Base-by-base conservation (phyloP, 2,113 vertebrate genomes). In the Mola mola region DNA sequence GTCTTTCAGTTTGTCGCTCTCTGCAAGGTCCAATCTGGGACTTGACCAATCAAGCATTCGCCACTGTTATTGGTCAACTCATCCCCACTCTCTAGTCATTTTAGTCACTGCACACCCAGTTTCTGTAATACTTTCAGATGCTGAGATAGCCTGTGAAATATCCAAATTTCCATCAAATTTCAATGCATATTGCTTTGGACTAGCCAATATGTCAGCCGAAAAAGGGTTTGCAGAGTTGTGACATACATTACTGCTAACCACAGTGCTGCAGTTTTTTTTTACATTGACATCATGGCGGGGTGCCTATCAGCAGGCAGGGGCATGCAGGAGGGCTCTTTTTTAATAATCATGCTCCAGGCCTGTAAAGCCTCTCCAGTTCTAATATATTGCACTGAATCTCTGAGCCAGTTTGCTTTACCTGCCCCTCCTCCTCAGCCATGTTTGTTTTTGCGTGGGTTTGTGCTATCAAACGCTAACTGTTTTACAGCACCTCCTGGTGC, bases 401-500 rank as follows among this genome's bases (percentile, higher is more conserved):
- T 31, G 59, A 76, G 78, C 51, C 60, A 68, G 66, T 72, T 49
- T 76, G 66, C 24, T 34, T 72, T 81, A 34, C 65, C 61, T 66
- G 56, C 77, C 79, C 64, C 68, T 17, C 60, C 65, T 74, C 71
- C 83, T 81, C 87, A 85, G 84, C 84, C 90, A 86, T 86, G 83
- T 91, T 92, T 90, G 87, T 88, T 91, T 91, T 90, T 66, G 63
- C 73, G 70, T 53, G 68, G 62, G 72, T 81, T n/a, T 86, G 79
- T 58, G 75, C 82, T 89, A 87, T 88, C 81, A 86, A 87, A 90
- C 77, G 81, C 84, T 80, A 89, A 83, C 84, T 88, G 87, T 71
- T 85, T 87, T 82, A 89, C 87, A 91, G 84, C 87, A 84, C 90
- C 88, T 88, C 89, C 91, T 89, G 88, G 87, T 89, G 90, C 90